Percentiles rank a stretch among this genome's conserved stretches.
phyloP scores from a whole-genome alignment of 2,888 invertebrate genomes.

The Hermodice carunculata region DNA sequence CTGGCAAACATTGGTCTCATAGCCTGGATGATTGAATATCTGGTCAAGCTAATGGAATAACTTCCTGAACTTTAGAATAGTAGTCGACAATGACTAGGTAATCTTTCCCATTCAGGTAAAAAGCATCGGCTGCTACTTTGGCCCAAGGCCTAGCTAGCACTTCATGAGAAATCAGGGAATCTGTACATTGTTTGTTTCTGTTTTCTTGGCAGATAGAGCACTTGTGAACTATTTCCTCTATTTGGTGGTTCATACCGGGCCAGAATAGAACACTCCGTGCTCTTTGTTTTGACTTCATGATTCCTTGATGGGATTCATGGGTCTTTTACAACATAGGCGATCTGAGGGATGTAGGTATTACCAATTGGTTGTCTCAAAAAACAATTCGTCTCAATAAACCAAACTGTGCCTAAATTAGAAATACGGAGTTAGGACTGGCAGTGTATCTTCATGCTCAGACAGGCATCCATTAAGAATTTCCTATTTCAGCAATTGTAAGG shows the following conservation, averaged over 20 bases:
- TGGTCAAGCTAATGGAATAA: neutral
- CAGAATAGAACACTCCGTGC: neutral
- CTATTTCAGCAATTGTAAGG: neutral
- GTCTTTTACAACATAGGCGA: neutral
- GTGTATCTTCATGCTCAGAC: neutral
- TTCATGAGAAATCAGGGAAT: neutral
- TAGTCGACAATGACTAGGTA: neutral
- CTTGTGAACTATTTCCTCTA: neutral
- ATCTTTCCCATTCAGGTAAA: neutral
- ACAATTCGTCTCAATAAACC: neutral
- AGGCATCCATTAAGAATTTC: neutral
- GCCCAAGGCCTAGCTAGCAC: neutral
- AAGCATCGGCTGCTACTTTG: neutral
- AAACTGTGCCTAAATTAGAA: neutral
- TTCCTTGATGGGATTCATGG: slow-evolving; percentile 6
- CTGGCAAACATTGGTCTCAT: neutral
- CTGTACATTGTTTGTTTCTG: neutral
- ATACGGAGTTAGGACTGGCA: neutral
- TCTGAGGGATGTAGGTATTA: neutral
- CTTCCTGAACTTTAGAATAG: neutral
- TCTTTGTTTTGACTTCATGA: neutral
- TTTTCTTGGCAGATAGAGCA: neutral
- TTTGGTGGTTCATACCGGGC: slow-evolving; percentile 1
- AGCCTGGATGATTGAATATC: neutral
- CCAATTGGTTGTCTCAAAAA: neutral